These are phyloP conservation scores for Charina bottae DNA, from an alignment of 2,113 vertebrate species.

Conservation along the genomic window DNA sequence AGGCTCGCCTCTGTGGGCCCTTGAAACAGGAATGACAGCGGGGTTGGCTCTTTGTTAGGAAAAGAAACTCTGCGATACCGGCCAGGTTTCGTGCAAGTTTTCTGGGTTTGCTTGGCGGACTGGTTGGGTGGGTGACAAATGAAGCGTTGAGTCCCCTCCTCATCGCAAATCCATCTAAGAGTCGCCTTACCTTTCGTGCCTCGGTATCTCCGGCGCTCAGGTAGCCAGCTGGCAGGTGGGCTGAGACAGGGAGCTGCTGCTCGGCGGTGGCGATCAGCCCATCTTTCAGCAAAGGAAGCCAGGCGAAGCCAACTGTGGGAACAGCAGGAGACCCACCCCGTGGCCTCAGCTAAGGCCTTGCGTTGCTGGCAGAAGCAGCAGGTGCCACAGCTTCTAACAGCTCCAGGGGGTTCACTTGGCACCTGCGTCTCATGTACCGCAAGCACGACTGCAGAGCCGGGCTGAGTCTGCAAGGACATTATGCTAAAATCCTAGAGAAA, in stretches of 20 bases:
- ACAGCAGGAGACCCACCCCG: not conserved
- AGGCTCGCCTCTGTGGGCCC: too few species aligned
- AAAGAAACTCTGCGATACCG: not conserved
- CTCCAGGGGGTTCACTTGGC: not conserved
- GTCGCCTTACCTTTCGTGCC: slow-evolving; percentile 79
- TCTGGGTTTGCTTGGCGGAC: not conserved
- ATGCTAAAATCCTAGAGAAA: not conserved
- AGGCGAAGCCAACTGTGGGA: slow-evolving; percentile 87
- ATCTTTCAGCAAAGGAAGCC: slow-evolving; percentile 89
- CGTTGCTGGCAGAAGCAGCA: not conserved
- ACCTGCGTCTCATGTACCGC: not conserved
- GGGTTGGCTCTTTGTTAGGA: not conserved
- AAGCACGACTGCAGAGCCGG: too few species aligned
- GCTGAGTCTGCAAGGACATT: not conserved
- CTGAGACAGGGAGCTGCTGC: slow-evolving; percentile 86
- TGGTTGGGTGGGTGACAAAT: not conserved
- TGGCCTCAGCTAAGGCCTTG: rapidly evolving
- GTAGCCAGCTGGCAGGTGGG: slow-evolving; percentile 87
- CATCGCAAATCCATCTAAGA: too few species aligned
- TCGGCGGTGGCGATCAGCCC: slow-evolving; percentile 89
- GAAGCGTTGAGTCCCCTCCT: too few species aligned
- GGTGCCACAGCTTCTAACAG: too few species aligned
- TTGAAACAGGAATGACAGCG: not conserved
- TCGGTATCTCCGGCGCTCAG: slow-evolving; percentile 80
- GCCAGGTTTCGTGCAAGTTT: not conserved